Evolutionary conservation across 2,888 invertebrate species (phyloP).

Genomic region (Drosophila pegasa): DNA sequence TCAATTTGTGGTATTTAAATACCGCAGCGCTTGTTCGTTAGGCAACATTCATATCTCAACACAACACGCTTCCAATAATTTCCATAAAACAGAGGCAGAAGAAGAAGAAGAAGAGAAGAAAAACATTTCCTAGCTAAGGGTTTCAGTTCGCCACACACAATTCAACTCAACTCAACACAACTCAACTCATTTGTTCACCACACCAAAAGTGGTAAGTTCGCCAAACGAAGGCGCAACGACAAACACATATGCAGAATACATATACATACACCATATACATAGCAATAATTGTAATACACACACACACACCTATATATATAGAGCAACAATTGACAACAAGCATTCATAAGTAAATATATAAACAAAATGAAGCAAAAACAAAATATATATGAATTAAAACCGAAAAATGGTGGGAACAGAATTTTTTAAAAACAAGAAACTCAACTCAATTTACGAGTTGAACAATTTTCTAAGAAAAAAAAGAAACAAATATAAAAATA

Average conservation of each 20-base stretch:
- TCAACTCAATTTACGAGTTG: slow-evolving; percentile 60
- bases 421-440: slow-evolving; percentile 61
- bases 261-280: slow-evolving; percentile 17
- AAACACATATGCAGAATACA: slow-evolving; percentile 41
- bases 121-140: slow-evolving; percentile 73
- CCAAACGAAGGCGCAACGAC: slow-evolving; percentile 15
- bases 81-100: slow-evolving; percentile 5
- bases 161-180: slow-evolving; percentile 16
- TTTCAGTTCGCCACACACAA: slow-evolving; percentile 71
- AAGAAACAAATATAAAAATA: slow-evolving; percentile 29
- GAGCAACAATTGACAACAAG: slow-evolving; percentile 57
- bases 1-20: slow-evolving; percentile 15
- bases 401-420: slow-evolving; percentile 76
- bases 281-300: slow-evolving; percentile 52
- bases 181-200: slow-evolving; percentile 17
- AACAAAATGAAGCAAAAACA: slow-evolving; percentile 26
- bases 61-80: slow-evolving; percentile 38
- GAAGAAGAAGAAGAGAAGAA: slow-evolving; percentile 14
- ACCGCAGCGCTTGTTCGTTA: background rate
- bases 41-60: slow-evolving; percentile 45
- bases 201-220: slow-evolving; percentile 40
- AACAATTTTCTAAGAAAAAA: slow-evolving; percentile 56
- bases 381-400: slow-evolving; percentile 71
- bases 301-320: slow-evolving; percentile 21
- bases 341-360: slow-evolving; percentile 44